phyloP scores from a whole-genome alignment of 2,113 vertebrate species.

The Oncorhynchus nerka region DNA sequence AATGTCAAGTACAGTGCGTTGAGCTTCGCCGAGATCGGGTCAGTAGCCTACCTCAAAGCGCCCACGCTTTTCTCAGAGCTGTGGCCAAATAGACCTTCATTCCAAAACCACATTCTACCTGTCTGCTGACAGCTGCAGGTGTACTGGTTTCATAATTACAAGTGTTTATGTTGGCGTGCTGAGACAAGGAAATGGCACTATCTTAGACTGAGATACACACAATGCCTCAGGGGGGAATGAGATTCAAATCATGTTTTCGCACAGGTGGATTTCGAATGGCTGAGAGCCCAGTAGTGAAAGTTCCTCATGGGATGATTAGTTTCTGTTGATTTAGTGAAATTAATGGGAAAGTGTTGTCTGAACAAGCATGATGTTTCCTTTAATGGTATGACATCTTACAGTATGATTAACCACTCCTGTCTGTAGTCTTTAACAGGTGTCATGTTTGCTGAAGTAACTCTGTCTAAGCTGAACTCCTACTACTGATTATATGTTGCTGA shows the following conservation, averaged over 20 bases:
- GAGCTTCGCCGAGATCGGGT: slow-evolving; percentile 79
- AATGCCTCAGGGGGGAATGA: not conserved
- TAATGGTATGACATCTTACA: not conserved
- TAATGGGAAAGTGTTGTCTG: not conserved
- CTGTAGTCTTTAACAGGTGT: not conserved
- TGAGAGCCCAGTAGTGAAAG: not conserved
- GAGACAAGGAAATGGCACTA: slow-evolving; percentile 15
- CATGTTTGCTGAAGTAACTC: not conserved
- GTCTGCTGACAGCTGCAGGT: not conserved
- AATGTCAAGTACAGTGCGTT: slow-evolving; percentile 84
- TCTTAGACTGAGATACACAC: not conserved
- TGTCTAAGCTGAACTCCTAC: too few relatives aligned
- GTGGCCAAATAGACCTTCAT: not conserved
- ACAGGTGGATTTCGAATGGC: slow-evolving; percentile 8
- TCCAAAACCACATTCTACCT: not conserved
- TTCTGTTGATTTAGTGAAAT: not conserved
- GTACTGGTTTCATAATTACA: not conserved
- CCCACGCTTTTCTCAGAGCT: not conserved
- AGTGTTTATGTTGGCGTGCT: slow-evolving; percentile 28
- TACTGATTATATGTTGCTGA: too few relatives aligned
- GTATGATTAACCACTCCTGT: not conserved
- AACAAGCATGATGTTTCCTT: not conserved
- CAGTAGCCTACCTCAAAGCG: slow-evolving; percentile 17
- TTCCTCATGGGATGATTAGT: not conserved
- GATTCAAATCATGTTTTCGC: slow-evolving; percentile 10